Conservation (phyloP, 2,797 vertebrate species). For the Morelia viridis region DNA sequence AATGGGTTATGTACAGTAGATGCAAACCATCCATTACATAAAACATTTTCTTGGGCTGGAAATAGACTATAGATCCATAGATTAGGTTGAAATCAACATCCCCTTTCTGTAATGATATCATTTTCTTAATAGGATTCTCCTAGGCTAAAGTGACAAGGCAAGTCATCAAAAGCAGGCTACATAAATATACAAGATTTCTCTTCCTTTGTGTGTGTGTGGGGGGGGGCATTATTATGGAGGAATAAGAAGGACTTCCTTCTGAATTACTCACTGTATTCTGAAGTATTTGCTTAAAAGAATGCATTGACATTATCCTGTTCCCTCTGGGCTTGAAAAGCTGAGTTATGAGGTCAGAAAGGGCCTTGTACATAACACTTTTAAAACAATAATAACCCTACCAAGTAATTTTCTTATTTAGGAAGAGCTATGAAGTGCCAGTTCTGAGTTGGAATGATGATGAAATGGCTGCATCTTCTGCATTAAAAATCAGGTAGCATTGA, state of each 20-base stretch:
- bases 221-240: neutral
- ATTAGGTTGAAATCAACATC: neutral
- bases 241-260: slow-evolving; percentile 13
- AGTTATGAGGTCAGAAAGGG: slow-evolving; percentile 28
- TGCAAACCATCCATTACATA: neutral
- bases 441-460: slow-evolving; percentile 36
- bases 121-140: neutral
- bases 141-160: neutral
- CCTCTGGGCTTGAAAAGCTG: slow-evolving; percentile 12
- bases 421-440: slow-evolving; percentile 30
- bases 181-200: neutral
- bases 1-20: neutral
- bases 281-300: neutral
- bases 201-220: neutral
- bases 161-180: neutral
- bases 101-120: neutral
- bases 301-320: neutral
- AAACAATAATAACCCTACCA: slow-evolving; percentile 31
- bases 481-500: slow-evolving; percentile 43
- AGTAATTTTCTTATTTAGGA: slow-evolving; percentile 33
- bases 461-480: slow-evolving; percentile 26
- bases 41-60: neutral
- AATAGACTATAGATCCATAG: neutral
- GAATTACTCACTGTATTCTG: slow-evolving; percentile 15
- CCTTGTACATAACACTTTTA: neutral